Base-by-base conservation (phyloP, 2,888 invertebrate genomes). In the Drosophila nigritarsus region DNA sequence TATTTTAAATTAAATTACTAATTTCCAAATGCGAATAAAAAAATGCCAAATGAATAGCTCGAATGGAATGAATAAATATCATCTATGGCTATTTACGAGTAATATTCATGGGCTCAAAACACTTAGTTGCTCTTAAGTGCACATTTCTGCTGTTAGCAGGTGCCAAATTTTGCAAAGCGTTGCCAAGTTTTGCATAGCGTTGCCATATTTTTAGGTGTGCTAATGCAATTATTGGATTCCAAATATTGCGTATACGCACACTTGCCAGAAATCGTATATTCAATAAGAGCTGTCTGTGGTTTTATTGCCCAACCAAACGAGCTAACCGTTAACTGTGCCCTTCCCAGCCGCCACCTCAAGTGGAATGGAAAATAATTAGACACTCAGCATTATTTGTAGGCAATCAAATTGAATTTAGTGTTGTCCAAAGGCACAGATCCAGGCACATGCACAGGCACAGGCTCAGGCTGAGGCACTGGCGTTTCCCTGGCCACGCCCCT, bases 351-450 rank as follows among this genome's bases (percentile, higher is more conserved):
- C 24, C 3, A 18, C 18, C 29, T 18, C 36, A 48, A 51, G 50
- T 32, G 59, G 55, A 64, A 65, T 73, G 73, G 70, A 89, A 85
- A 89, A 85, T 85, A 86, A 89, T 86, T 86, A 86, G 88, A 89
- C 89, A 82, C 83, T 89, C 85, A 76, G 88, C 90, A 78, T 89
- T 89, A 86, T 86, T 86, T 86, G 85, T 86, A 66, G 89, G 74
- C 90, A 87, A 86, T 86, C 89, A 89, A 86, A 86, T 89, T 86
- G 89, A 86, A 86, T 86, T 86, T 89, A 86, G 74, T 85, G 78
- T 83, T 65, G 71, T 68, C 73, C 67, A 82, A 73, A 75, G 13
- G 27, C 36, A 27, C 54, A 38, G 24, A 32, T 32, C 30, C 7
- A n/a, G n/a, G n/a, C n/a, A n/a, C n/a, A 18, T 11, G 68, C 53